Percentiles rank a stretch among this genome's conserved stretches.
These are phyloP conservation scores for Graphium colonna DNA, from an alignment of 2,888 invertebrate species.

Conservation along the genomic window DNA sequence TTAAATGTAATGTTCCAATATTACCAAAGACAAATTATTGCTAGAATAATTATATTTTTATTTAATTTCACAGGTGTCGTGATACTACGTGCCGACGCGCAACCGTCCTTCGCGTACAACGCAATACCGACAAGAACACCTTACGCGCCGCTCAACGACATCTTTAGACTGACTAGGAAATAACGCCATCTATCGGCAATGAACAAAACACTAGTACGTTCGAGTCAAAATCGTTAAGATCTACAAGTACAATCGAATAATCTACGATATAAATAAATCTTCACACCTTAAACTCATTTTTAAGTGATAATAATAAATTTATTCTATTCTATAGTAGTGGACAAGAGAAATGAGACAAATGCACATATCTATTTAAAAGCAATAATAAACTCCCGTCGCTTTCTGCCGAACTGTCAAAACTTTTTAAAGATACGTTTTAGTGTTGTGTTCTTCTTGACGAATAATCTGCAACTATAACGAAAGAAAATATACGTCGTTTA, in stretches of 20 bases:
- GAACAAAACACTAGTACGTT: constrained; percentile 13
- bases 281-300: neutral
- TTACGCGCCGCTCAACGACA: constrained; percentile 71
- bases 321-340: no score
- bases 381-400: no score
- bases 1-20: no score
- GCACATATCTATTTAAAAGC: no score
- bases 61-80: constrained; percentile 86
- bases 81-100: constrained; percentile 89
- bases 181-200: constrained; percentile 42
- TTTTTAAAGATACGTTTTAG: no score
- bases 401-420: no score
- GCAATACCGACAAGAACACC: constrained; percentile 69
- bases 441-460: no score
- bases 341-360: no score
- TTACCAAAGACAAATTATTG: no score
- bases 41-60: no score
- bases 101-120: constrained; percentile 74
- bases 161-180: constrained; percentile 65
- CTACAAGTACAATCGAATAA: constrained; percentile 52
- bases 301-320: neutral
- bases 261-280: constrained; percentile 1
- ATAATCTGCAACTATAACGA: no score
- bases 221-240: constrained; percentile 36
- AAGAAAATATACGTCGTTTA: constrained; percentile 16